Percentiles rank a stretch among this genome's conserved stretches.
phyloP scores from a whole-genome alignment of 1,140 invertebrate species.

The Hycleus cichorii region DNA sequence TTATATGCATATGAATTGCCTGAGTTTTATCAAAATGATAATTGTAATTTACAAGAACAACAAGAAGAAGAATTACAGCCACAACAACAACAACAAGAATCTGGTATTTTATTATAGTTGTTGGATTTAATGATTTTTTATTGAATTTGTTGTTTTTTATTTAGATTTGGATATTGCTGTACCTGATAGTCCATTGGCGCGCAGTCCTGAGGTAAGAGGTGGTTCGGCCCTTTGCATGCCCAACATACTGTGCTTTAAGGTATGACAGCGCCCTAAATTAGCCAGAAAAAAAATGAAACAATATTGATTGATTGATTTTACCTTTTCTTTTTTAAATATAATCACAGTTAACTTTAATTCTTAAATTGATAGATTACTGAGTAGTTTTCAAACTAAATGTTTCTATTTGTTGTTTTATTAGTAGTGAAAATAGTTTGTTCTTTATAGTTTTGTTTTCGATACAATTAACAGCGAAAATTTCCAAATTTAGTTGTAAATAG shows the following conservation, averaged over 20 bases:
- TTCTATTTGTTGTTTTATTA: no score
- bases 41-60: background rate
- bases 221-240: conserved; percentile 64
- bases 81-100: no score
- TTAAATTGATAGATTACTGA: no score
- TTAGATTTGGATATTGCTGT: conserved; percentile 20
- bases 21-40: background rate
- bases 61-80: no score
- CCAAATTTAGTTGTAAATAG: no score
- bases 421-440: no score
- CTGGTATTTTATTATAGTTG: no score
- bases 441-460: no score
- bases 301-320: background rate
- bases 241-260: conserved; percentile 70
- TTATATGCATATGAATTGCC: conserved; percentile 46
- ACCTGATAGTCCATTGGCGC: conserved; percentile 36
- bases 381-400: no score
- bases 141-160: background rate
- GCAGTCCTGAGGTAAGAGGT: conserved; percentile 58
- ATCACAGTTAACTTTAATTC: no score
- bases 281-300: conserved; percentile 24
- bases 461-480: no score
- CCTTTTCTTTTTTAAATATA: no score
- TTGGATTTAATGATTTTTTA: background rate
- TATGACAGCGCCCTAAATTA: conserved; percentile 42